phyloP scores from a whole-genome alignment of 2,797 vertebrate species.

The Hemibagrus guttatus region DNA sequence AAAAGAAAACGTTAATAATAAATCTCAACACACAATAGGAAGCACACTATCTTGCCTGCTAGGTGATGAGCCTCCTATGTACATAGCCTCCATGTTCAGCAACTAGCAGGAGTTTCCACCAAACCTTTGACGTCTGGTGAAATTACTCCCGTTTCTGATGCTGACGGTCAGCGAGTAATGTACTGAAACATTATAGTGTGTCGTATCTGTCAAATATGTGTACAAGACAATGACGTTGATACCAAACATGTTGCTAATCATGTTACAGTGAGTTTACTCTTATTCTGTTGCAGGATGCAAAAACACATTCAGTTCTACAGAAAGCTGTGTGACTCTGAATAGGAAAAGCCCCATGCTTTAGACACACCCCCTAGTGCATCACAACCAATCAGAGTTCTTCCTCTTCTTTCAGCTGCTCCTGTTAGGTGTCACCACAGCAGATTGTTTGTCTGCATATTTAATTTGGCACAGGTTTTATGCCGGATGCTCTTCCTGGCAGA shows the following conservation, averaged over 20 bases:
- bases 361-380: background rate
- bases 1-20: background rate
- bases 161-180: background rate
- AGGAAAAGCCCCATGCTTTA: background rate
- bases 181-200: background rate
- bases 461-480: no score
- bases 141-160: background rate
- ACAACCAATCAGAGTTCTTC: no score
- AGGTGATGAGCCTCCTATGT: no score
- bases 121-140: background rate
- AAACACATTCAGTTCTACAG: background rate
- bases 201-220: background rate
- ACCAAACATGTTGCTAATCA: background rate
- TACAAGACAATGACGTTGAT: background rate
- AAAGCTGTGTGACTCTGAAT: background rate
- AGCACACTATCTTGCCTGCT: background rate
- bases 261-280: background rate
- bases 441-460: no score
- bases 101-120: background rate
- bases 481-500: no score
- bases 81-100: background rate
- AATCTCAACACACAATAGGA: background rate
- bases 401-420: no score
- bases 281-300: background rate
- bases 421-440: no score